Evolutionary conservation across 2,797 vertebrate genomes (phyloP), one percentile per base, ranked within the genome.

Genomic region (Synaphobranchus kaupii): DNA sequence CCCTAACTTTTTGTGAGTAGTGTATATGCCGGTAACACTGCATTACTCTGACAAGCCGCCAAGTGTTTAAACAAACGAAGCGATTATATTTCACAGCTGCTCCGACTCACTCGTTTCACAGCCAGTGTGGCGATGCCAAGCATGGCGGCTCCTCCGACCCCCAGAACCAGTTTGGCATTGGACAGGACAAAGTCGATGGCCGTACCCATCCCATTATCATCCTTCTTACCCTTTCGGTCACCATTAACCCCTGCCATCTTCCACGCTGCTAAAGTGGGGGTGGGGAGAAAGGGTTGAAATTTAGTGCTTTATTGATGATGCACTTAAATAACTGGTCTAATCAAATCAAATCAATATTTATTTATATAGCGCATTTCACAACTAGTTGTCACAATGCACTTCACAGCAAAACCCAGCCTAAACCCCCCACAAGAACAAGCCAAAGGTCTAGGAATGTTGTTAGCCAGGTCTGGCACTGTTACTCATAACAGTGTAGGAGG

Each of bases 131-230:
- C 98, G 0, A 99, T 99, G 91, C 99, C 98, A 89, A 99, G 95
- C 98, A 99, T 96, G 60, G 98, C 99, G 0, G 98, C 98, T 86
- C 99, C 99, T 0, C 99, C 98, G 78, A 99, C 98, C 0, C 99
- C 99, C 89, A 99, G 95, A 92, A 99, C 98, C 66, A 99, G 96
- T 90, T 99, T 98, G 63, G 99, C 98, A 2, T 99, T 99, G 88
- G 98, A 99, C 78, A 99, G 97, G 93, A 99, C 96, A 4, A 99
- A 99, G 92, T 99, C 98, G 1, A 99, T 97, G 86, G 98, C 98
- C 0, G 97, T 97, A 87, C 98, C 98, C 0, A 99, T 96, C 85
- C 99, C 99, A 9, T 98, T 99, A 94, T 99, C 98, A 47, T 99
- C 98, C 89, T 98, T 99, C 90, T 98, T 99, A 52, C 97, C 97